phyloP scores from a whole-genome alignment of 92 coral and sea anemone species.

The Zoanthus solanderi region DNA sequence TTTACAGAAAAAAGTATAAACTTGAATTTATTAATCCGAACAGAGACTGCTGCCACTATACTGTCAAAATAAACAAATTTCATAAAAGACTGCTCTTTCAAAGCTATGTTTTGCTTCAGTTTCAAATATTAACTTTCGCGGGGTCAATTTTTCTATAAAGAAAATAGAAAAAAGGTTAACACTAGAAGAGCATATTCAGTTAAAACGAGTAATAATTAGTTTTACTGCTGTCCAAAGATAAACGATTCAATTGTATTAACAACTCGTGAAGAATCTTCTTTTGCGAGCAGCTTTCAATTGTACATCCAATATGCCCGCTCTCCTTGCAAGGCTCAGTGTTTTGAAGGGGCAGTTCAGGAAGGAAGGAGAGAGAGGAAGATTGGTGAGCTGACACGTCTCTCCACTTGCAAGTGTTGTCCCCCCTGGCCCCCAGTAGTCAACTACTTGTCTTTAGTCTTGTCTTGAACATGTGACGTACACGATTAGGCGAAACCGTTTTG shows the following conservation, averaged over 20 bases:
- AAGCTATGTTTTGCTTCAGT: neutral
- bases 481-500: slow-evolving; percentile 61
- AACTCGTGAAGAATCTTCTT: slow-evolving; percentile 80
- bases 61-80: no score
- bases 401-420: slow-evolving; percentile 32
- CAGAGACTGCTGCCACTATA: no score
- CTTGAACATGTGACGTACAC: slow-evolving; percentile 66
- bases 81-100: no score
- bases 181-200: neutral
- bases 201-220: slow-evolving; percentile 31
- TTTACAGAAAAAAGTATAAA: no score
- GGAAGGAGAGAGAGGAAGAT: slow-evolving; percentile 68
- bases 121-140: neutral
- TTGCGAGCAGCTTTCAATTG: slow-evolving; percentile 80
- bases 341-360: slow-evolving; percentile 72
- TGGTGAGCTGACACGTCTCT: slow-evolving; percentile 58
- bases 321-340: slow-evolving; percentile 37
- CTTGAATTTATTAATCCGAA: no score
- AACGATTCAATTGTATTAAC: slow-evolving; percentile 59
- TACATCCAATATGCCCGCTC: slow-evolving; percentile 71
- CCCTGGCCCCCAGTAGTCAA: slow-evolving; percentile 88
- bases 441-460: slow-evolving; percentile 78
- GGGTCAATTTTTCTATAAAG: neutral
- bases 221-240: slow-evolving; percentile 60
- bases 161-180: neutral